phyloP scores from a whole-genome alignment of 2,888 invertebrate genomes.

The Hyles lineata region DNA sequence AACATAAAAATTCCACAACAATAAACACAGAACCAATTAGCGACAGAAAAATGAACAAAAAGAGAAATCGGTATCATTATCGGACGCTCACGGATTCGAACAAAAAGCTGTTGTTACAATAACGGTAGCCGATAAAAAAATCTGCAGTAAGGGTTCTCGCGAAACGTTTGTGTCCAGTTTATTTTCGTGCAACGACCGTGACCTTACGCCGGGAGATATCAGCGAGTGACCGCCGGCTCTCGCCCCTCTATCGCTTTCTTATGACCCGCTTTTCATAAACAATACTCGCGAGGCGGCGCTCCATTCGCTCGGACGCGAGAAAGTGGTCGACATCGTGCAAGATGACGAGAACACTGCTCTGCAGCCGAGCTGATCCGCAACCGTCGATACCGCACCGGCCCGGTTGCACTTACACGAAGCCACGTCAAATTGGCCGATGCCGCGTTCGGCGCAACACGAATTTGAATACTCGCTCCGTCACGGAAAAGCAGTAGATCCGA shows the following conservation, averaged over 20 bases:
- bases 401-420: slow-evolving; percentile 14
- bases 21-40: slow-evolving; percentile 65
- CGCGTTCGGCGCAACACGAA: slow-evolving; percentile 46
- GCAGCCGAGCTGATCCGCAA: not conserved
- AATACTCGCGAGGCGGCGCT: slow-evolving; percentile 75
- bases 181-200: slow-evolving; percentile 75
- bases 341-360: slow-evolving; percentile 12
- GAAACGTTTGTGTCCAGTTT: slow-evolving; percentile 56
- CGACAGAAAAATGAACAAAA: slow-evolving; percentile 62
- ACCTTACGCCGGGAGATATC: slow-evolving; percentile 80
- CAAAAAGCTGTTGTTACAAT: slow-evolving; percentile 65
- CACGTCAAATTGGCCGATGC: slow-evolving; percentile 18
- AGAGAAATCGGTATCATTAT: slow-evolving; percentile 75
- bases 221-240: slow-evolving; percentile 70
- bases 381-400: slow-evolving; percentile 50
- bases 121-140: slow-evolving; percentile 58
- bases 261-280: slow-evolving; percentile 84
- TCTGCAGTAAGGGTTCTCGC: slow-evolving; percentile 46
- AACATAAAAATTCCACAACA: slow-evolving; percentile 52
- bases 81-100: slow-evolving; percentile 59
- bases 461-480: slow-evolving; percentile 48
- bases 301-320: slow-evolving; percentile 71
- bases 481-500: slow-evolving; percentile 54
- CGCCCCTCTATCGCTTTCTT: slow-evolving; percentile 79
- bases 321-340: slow-evolving; percentile 75